These are phyloP conservation scores for Seriola dumerili DNA, from an alignment of 2,113 vertebrate genomes.

Conservation along the genomic window DNA sequence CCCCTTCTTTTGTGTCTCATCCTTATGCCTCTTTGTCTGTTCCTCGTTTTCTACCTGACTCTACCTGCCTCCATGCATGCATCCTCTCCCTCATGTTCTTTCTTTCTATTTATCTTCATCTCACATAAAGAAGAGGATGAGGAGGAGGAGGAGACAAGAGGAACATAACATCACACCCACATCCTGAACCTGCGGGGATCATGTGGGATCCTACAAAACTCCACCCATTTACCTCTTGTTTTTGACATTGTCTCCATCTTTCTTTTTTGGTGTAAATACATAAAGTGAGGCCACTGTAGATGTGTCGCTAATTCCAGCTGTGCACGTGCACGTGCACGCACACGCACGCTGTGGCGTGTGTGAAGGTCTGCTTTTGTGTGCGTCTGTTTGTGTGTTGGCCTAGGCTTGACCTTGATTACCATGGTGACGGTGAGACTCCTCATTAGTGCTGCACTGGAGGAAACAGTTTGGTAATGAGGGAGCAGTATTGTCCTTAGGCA, in stretches of 20 bases:
- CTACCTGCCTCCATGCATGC: constrained; percentile 39
- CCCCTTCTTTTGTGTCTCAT: constrained; percentile 22
- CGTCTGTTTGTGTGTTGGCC: constrained; percentile 66
- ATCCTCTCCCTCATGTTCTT: constrained; percentile 25
- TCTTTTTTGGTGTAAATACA: constrained; percentile 3
- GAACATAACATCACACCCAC: constrained; percentile 61
- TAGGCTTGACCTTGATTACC: constrained; percentile 85
- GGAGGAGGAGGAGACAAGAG: constrained; percentile 41
- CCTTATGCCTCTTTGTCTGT: constrained; percentile 36
- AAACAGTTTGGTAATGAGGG: constrained; percentile 85
- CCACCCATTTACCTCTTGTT: constrained; percentile 39
- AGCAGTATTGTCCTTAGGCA: constrained; percentile 80
- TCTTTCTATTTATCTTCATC: constrained; percentile 37
- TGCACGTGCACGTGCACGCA: constrained; percentile 7
- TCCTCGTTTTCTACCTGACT: constrained; percentile 36
- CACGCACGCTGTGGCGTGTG: constrained; percentile 26
- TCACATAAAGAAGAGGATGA: constrained; percentile 36
- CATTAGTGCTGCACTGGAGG: constrained; percentile 85
- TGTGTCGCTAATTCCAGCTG: constrained; percentile 29
- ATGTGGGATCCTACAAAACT: constrained; percentile 34
- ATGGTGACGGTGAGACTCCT: constrained; percentile 79
- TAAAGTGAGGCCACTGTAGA: constrained; percentile 9
- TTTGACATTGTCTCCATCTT: not conserved
- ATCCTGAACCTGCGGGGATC: constrained; percentile 45
- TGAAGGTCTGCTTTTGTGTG: constrained; percentile 22